A percentile compares a stretch with the other conserved stretches of the same genome.
phyloP scores from a whole-genome alignment of 1,140 invertebrate genomes.

The Littorina saxatilis region DNA sequence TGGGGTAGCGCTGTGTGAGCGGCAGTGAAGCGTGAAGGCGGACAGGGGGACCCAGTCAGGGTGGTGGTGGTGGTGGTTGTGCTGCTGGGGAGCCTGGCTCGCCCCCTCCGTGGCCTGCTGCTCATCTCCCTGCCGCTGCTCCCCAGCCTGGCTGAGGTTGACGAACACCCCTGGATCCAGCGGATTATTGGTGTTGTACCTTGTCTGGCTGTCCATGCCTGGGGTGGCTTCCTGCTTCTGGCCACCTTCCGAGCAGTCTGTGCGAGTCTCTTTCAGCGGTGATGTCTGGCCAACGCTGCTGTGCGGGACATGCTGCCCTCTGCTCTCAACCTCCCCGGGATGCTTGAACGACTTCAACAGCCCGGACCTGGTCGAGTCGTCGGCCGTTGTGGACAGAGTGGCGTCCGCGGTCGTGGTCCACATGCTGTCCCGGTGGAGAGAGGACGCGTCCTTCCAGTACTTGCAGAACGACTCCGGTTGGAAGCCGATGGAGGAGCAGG shows the following conservation, averaged over 20 bases:
- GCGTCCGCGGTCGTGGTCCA: neutral
- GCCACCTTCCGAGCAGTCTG: neutral
- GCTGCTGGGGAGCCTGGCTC: neutral
- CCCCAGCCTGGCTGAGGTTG: no score
- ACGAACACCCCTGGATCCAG: neutral
- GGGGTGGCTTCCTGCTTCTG: no score
- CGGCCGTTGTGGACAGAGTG: no score
- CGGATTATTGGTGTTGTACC: neutral
- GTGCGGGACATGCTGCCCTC: neutral
- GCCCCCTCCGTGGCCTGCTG: neutral
- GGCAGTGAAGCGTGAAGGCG: neutral
- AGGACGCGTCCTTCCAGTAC: neutral
- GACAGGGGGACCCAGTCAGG: constrained; percentile 10
- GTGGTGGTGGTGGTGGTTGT: no score
- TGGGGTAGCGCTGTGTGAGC: neutral
- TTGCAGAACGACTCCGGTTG: neutral
- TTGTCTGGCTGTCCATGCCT: no score
- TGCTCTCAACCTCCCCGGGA: no score
- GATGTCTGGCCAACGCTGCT: neutral
- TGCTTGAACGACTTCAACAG: neutral
- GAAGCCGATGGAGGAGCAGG: neutral
- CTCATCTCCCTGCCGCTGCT: no score
- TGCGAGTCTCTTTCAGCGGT: neutral
- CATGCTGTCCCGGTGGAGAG: neutral
- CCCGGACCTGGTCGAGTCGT: neutral